Conservation (phyloP, 2,888 invertebrate genomes). For the Lasioglossum calceatum region DNA sequence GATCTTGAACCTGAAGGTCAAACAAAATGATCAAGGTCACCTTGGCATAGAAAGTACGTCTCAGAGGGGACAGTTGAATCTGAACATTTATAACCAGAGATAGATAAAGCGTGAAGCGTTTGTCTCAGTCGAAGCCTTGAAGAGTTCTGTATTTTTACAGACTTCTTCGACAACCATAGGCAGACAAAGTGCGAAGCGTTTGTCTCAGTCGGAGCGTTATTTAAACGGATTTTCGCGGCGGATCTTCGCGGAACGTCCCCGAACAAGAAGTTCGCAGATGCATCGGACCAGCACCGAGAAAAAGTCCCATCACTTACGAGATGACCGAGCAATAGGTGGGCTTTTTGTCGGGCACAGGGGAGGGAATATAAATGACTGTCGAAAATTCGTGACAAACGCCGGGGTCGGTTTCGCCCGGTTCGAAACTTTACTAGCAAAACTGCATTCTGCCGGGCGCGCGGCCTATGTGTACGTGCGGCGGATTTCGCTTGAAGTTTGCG, state of each 20-base stretch:
- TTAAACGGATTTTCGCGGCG: not conserved
- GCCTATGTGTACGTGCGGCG: conserved; percentile 29
- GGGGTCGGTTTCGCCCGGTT: conserved; percentile 40
- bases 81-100: too few species aligned
- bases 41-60: not conserved
- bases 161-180: not conserved
- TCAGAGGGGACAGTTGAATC: too few species aligned
- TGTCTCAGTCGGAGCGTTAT: not conserved
- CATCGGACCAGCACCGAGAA: not conserved
- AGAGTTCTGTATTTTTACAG: not conserved
- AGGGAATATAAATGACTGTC: conserved; percentile 56
- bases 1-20: not conserved
- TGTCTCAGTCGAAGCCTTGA: not conserved
- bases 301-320: not conserved
- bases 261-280: not conserved
- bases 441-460: conserved; percentile 28
- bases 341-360: conserved; percentile 41
- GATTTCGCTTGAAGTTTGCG: conserved; percentile 57
- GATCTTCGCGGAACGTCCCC: not conserved
- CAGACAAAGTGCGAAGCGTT: not conserved
- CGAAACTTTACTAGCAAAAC: conserved; percentile 64
- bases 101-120: too few species aligned
- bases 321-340: conserved; percentile 11
- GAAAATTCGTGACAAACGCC: conserved; percentile 65
- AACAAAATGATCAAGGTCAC: not conserved